phyloP scores from a whole-genome alignment of 1,140 invertebrate genomes.

The Hycleus phaleratus region DNA sequence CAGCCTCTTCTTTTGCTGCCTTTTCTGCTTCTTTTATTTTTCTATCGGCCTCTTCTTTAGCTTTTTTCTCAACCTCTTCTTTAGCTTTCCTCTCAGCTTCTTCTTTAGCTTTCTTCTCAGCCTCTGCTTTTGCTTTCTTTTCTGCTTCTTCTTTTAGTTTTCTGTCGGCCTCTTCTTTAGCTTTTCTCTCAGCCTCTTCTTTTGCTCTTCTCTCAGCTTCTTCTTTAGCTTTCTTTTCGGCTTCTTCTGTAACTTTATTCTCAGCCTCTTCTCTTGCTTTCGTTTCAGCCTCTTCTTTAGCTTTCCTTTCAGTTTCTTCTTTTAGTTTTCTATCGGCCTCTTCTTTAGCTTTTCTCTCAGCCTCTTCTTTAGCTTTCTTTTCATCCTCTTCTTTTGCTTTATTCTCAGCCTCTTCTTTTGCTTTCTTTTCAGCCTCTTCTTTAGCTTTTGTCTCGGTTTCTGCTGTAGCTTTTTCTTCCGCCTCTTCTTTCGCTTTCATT shows the following conservation, averaged over 20 bases:
- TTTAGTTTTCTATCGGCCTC: constrained; percentile 21
- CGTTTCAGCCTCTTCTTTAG: constrained; percentile 19
- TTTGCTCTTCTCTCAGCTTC: constrained; percentile 11
- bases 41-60: constrained; percentile 25
- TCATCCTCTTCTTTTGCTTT: constrained; percentile 23
- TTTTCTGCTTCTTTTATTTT: constrained; percentile 21
- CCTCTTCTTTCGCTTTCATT: constrained; percentile 26
- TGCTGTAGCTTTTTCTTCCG: constrained; percentile 23
- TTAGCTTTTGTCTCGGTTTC: constrained; percentile 23
- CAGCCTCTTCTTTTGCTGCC: constrained; percentile 19
- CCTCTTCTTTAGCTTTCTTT: constrained; percentile 14
- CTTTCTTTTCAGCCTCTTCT: constrained; percentile 22
- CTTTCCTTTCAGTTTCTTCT: constrained; percentile 24
- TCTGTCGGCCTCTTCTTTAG: constrained; percentile 15
- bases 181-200: constrained; percentile 10
- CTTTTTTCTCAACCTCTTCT: constrained; percentile 21
- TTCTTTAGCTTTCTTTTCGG: constrained; percentile 7
- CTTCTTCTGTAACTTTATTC: constrained; percentile 10
- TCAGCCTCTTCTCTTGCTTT: constrained; percentile 18
- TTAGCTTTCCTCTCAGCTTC: constrained; percentile 23
- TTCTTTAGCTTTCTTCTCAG: constrained; percentile 21
- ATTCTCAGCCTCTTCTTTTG: constrained; percentile 20
- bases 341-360: constrained; percentile 16
- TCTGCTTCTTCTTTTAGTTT: constrained; percentile 20
- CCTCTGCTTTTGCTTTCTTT: constrained; percentile 22